These are phyloP conservation scores for Uloborus diversus DNA, from an alignment of 1,140 invertebrate genomes.

Conservation along the genomic window DNA sequence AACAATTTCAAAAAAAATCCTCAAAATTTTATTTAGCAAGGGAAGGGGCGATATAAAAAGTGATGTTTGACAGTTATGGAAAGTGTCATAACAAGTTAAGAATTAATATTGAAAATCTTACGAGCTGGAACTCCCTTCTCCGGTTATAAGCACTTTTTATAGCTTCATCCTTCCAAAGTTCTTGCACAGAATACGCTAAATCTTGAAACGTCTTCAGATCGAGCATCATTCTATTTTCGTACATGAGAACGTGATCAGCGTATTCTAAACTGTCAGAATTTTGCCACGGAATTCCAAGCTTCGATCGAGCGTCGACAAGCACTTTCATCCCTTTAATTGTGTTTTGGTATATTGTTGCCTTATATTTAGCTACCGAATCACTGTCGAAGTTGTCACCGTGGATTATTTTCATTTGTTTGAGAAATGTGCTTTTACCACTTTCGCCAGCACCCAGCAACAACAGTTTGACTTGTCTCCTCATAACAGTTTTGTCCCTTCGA, in stretches of 20 bases:
- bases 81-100: no score
- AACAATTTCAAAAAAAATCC: no score
- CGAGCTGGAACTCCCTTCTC: slow-evolving; percentile 94
- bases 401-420: slow-evolving; percentile 99
- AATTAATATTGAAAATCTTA: slow-evolving; percentile 69
- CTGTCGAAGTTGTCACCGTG: slow-evolving; percentile 89
- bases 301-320: slow-evolving; percentile 91
- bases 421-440: slow-evolving; percentile 95
- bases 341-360: slow-evolving; percentile 90
- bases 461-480: slow-evolving; percentile 78
- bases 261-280: slow-evolving; percentile 79
- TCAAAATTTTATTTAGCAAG: no score
- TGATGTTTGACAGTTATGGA: no score
- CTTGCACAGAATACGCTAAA: slow-evolving; percentile 81
- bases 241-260: slow-evolving; percentile 68
- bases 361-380: slow-evolving; percentile 84
- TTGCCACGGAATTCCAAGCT: slow-evolving; percentile 92
- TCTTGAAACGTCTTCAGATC: slow-evolving; percentile 83
- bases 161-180: slow-evolving; percentile 87
- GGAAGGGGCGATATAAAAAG: no score
- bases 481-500: slow-evolving; percentile 72
- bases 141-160: slow-evolving; percentile 90
- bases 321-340: slow-evolving; percentile 95
- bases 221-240: slow-evolving; percentile 74
- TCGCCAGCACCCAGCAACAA: slow-evolving; percentile 88